Evolutionary conservation across 2,113 vertebrate species (phyloP).

Genomic region (Erpornis zantholeuca): DNA sequence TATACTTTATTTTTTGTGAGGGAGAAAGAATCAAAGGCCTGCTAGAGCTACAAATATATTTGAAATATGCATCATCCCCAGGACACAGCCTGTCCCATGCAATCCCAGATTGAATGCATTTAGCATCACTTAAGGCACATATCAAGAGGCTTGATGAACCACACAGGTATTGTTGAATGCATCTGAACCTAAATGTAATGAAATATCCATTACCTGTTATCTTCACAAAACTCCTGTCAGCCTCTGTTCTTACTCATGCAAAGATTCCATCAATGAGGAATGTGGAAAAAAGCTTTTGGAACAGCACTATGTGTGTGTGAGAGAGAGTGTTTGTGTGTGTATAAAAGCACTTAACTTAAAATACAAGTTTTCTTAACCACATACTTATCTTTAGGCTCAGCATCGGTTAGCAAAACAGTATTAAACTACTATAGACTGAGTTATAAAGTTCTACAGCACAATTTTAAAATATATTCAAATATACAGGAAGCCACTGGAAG

Average conservation of each 20-base stretch:
- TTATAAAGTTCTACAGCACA: not conserved
- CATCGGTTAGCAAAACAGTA: not conserved
- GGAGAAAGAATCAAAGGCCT: not conserved
- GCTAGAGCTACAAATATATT: not conserved
- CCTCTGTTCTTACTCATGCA: not conserved
- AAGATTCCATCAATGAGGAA: not conserved
- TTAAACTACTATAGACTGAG: not conserved
- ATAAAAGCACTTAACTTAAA: not conserved
- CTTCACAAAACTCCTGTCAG: not conserved
- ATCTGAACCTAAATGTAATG: not conserved
- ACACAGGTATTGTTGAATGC: rapidly evolving
- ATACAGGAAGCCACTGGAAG: not conserved
- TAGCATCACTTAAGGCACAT: not conserved
- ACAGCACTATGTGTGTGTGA: not conserved
- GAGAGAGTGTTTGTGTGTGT: rapidly evolving
- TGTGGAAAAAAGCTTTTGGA: not conserved
- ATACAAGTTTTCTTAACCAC: not conserved
- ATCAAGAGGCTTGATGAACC: not conserved
- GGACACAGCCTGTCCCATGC: rapidly evolving
- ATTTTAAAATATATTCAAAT: not conserved
- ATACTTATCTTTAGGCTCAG: not conserved
- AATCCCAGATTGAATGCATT: not conserved
- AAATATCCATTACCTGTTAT: not conserved
- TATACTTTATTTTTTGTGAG: not conserved
- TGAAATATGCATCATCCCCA: not conserved